Conservation (phyloP, 2,888 invertebrate species). For the Drosophila macrospina region DNA sequence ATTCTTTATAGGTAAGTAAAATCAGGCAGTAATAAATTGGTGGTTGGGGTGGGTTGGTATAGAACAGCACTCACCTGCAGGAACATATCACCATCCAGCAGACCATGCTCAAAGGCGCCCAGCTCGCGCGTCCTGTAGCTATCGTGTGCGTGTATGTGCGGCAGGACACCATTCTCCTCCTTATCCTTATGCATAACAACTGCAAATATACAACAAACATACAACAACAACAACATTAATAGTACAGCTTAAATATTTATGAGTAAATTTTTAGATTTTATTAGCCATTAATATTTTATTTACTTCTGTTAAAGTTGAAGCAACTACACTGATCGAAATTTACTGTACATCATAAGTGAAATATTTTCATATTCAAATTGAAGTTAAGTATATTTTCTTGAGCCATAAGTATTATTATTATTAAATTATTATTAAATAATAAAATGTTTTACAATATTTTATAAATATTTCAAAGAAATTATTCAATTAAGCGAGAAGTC, state of each 20-base stretch:
- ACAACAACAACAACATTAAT: constrained; percentile 2
- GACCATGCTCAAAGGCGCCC: constrained; percentile 94
- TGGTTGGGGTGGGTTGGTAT: neutral
- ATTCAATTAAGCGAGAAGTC: no score
- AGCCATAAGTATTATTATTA: no score
- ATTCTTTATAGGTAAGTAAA: constrained; percentile 15
- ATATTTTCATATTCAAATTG: neutral
- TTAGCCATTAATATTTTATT: constrained; percentile 69
- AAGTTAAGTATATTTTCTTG: no score
- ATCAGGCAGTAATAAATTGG: neutral
- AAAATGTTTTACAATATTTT: no score
- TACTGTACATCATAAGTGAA: neutral
- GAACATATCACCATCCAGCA: constrained; percentile 97
- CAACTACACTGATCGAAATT: constrained; percentile 3
- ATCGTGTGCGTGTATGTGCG: constrained; percentile 88
- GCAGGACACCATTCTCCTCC: constrained; percentile 91
- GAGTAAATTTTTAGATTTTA: constrained; percentile 64
- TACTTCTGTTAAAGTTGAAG: constrained; percentile 1
- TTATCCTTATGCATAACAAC: constrained; percentile 98
- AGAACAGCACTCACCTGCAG: constrained; percentile 90
- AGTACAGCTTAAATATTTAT: constrained; percentile 55
- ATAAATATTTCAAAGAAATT: no score
- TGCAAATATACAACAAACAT: constrained; percentile 86
- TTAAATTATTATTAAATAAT: no score
- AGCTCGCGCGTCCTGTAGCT: constrained; percentile 89